phyloP scores from a whole-genome alignment of 2,797 vertebrate species.

The Balearica regulorum region DNA sequence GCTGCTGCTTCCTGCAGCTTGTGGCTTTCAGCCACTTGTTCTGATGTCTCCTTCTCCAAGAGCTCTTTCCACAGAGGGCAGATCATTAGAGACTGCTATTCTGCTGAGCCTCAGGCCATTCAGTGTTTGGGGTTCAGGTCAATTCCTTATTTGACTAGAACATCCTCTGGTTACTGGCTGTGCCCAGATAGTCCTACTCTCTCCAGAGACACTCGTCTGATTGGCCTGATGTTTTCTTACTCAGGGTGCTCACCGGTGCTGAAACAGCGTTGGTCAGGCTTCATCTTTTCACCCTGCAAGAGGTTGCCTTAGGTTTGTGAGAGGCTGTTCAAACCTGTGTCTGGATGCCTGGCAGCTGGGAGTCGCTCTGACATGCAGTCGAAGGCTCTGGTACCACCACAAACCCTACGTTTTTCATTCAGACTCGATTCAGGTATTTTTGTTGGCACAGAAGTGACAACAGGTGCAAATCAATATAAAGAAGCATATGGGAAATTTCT shows the following conservation, averaged over 20 bases:
- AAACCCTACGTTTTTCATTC: neutral
- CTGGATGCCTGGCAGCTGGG: neutral
- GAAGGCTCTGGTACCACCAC: neutral
- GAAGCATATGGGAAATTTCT: slow-evolving; percentile 33
- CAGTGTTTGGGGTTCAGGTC: neutral
- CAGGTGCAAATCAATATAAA: slow-evolving; percentile 45
- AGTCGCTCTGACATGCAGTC: neutral
- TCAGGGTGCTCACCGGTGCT: neutral
- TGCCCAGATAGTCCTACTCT: neutral
- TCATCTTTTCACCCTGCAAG: neutral
- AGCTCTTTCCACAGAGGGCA: neutral
- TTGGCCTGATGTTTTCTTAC: neutral
- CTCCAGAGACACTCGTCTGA: neutral
- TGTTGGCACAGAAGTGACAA: slow-evolving; percentile 30
- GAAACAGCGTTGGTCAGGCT: neutral
- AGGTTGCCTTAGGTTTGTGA: neutral
- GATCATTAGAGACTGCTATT: neutral
- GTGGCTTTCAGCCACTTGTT: neutral
- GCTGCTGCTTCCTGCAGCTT: neutral
- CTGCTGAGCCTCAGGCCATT: neutral
- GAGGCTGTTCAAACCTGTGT: neutral
- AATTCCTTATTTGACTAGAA: neutral
- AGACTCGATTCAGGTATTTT: neutral
- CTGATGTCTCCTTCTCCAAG: neutral
- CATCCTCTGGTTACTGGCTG: neutral